phyloP scores from a whole-genome alignment of 2,888 invertebrate species.

The Uropetala carovei region DNA sequence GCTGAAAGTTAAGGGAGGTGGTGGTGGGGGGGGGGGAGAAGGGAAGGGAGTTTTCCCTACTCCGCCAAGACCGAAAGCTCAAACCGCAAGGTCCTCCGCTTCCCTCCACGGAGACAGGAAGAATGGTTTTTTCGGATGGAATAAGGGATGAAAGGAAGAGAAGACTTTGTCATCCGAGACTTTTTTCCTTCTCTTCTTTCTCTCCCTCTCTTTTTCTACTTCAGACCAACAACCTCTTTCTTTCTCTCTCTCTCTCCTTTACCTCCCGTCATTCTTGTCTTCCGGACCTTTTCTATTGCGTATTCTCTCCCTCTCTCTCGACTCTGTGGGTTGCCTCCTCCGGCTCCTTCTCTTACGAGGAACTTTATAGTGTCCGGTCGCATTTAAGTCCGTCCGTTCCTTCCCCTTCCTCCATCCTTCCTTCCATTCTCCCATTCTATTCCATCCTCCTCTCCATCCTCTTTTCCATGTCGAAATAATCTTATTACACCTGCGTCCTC shows the following conservation, averaged over 20 bases:
- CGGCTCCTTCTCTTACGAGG: background rate
- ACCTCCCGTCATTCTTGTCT: background rate
- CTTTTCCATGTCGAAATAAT: constrained; percentile 38
- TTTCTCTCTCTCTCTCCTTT: background rate
- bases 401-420: background rate
- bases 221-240: background rate
- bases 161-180: constrained; percentile 37
- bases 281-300: background rate
- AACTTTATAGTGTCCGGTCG: background rate
- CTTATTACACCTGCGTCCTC: constrained; percentile 58
- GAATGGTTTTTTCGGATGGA: constrained; percentile 38
- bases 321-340: background rate
- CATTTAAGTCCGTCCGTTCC: background rate
- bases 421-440: background rate
- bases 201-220: background rate
- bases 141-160: background rate
- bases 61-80: background rate
- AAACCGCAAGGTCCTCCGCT: constrained; percentile 2
- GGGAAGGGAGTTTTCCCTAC: background rate
- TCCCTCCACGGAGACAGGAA: background rate
- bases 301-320: background rate
- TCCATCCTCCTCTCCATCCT: background rate
- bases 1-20: background rate
- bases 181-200: background rate
- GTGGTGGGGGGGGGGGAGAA: background rate